Evolutionary conservation across 2,113 vertebrate genomes (phyloP).

Genomic region (Psilopsiagon aymara): DNA sequence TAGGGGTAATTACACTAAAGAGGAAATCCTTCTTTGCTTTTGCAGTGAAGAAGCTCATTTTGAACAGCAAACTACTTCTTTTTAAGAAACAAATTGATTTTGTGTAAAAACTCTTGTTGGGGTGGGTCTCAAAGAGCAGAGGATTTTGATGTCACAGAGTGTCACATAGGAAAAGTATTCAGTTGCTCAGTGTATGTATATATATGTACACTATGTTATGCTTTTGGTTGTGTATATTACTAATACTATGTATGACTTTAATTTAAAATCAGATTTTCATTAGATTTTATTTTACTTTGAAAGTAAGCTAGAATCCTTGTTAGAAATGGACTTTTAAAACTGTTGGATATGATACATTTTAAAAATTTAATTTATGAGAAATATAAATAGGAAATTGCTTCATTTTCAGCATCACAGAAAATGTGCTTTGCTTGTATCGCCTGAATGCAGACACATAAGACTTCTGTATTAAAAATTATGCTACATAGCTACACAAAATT

Average conservation of each 20-base stretch:
- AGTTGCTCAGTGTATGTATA: not conserved
- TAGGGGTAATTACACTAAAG: not conserved
- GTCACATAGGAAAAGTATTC: not conserved
- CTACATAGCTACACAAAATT: slow-evolving; percentile 8
- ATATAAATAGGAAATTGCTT: not conserved
- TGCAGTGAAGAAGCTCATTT: not conserved
- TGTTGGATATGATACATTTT: not conserved
- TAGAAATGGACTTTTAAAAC: not conserved
- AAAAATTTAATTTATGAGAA: not conserved
- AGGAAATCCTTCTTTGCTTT: not conserved
- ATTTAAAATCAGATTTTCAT: not conserved
- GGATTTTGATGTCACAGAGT: not conserved
- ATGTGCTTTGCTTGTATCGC: not conserved
- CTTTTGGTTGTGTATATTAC: not conserved
- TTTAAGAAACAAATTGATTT: not conserved
- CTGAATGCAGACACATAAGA: not conserved
- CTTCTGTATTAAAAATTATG: slow-evolving; percentile 14
- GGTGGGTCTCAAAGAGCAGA: not conserved
- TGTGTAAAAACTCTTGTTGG: not conserved
- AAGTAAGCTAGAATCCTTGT: not conserved
- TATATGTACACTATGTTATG: not conserved
- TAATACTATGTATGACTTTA: not conserved
- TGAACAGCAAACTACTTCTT: not conserved
- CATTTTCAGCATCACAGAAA: not conserved
- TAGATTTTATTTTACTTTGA: not conserved